Base-by-base conservation (phyloP, 2,888 invertebrate species). In the Embidobia sp. region DNA sequence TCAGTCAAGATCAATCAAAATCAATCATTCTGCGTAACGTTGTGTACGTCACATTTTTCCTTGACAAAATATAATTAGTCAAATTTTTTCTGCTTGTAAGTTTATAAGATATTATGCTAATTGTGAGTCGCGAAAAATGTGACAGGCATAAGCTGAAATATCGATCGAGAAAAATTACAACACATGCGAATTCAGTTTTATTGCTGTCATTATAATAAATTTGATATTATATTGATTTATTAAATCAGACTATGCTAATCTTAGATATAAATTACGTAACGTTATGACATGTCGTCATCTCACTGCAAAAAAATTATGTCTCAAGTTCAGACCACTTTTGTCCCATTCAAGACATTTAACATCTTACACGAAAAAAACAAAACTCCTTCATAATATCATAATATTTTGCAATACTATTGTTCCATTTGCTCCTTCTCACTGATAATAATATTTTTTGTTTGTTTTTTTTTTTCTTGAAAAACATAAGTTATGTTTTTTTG, bases 1-100 rank as follows among this genome's bases (percentile, higher is more conserved):
- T 74, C 51, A 66, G 37, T 31, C 19, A 40, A 61, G 66, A 67
- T 74, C 51, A 61, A 69, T 75, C 61, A 67, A 53, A 48, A 61
- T 53, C 70, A 61, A 61, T 70, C 61, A 70, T 44, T 57, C 40
- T 40, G 29, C 31, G 11, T 48, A 57, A 67, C 31, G 49, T 48
- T 49, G 67, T 37, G 22, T 31, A 26, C 15, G 46, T 66, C 16
- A 16, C n/a, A 48, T 11, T 67, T 33, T 40, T 57, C 16, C n/a
- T 7, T n/a, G 22, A 3, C 13, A 13, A 63, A 63, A 40, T 63
- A 40, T 51, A 22, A 64, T 64, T 51, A 19, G 22, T 16, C 15
- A n/a, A 0, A 16, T 26, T 33, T 64, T 64, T 51, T 18, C 10
- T 10, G 2, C 2, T 27, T 13, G n/a, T n/a, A 63, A 49, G 31